phyloP scores from a whole-genome alignment of 2,113 vertebrate species.

The Podarcis cretensis region DNA sequence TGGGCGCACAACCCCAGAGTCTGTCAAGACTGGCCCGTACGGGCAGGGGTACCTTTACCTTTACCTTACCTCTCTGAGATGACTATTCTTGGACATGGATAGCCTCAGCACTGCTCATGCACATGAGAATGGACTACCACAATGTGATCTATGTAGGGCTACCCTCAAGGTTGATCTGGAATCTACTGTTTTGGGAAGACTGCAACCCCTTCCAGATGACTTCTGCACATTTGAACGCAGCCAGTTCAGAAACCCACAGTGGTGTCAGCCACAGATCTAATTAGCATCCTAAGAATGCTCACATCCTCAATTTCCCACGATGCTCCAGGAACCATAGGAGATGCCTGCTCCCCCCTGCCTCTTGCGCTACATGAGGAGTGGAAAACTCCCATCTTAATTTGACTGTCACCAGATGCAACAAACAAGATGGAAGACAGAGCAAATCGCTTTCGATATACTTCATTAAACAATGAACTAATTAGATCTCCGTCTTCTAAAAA shows the following conservation, averaged over 20 bases:
- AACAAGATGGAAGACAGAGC: slow-evolving; percentile 40
- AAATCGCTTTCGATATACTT: slow-evolving; percentile 60
- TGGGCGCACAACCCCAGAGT: too few relatives aligned
- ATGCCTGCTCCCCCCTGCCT: slow-evolving; percentile 23
- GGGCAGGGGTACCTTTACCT: too few relatives aligned
- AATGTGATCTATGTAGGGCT: too few relatives aligned
- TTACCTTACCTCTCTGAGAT: too few relatives aligned
- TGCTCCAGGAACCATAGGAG: background rate
- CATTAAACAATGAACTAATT: slow-evolving; percentile 69
- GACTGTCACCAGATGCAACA: slow-evolving; percentile 37
- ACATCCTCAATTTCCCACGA: background rate
- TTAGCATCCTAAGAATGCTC: background rate
- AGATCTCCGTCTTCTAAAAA: slow-evolving; percentile 54
- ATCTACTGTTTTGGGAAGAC: too few relatives aligned
- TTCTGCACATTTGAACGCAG: background rate
- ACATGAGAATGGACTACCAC: too few relatives aligned
- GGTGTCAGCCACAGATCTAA: background rate
- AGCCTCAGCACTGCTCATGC: too few relatives aligned
- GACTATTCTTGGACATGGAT: too few relatives aligned
- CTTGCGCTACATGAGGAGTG: slow-evolving; percentile 33
- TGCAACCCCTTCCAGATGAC: background rate
- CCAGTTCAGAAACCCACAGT: background rate
- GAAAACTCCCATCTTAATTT: slow-evolving; percentile 33
- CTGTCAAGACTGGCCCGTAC: too few relatives aligned
- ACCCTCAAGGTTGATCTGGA: too few relatives aligned